Evolutionary conservation across 2,113 vertebrate genomes (phyloP).

Genomic region (Vulpes lagopus): DNA sequence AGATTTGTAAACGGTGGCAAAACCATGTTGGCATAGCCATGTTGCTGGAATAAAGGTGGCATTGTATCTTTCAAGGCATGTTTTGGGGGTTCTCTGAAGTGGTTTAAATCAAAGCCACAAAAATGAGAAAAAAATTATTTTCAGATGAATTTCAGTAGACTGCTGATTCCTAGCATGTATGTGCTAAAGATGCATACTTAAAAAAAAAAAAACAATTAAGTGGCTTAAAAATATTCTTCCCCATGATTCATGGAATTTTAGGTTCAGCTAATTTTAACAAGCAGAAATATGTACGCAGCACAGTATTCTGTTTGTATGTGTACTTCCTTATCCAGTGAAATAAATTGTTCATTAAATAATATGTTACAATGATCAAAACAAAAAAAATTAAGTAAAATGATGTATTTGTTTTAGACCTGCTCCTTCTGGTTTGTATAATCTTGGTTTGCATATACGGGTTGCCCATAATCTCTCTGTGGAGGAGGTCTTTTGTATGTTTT

Average conservation of each 20-base stretch:
- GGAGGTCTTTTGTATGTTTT: not conserved
- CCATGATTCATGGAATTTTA: constrained; percentile 29
- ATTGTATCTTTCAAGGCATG: constrained; percentile 22
- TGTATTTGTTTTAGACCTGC: constrained; percentile 1
- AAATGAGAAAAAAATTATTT: constrained; percentile 60
- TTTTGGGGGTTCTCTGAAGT: constrained; percentile 60
- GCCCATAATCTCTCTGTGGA: not conserved
- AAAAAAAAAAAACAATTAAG: constrained; percentile 20
- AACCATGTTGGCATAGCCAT: constrained; percentile 33
- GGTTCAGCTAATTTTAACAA: constrained; percentile 50
- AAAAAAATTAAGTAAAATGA: constrained; percentile 1
- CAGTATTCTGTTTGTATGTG: not conserved
- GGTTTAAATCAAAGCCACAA: constrained; percentile 60
- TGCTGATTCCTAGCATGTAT: not conserved
- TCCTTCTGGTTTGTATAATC: constrained; percentile 9
- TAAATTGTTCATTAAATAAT: not conserved
- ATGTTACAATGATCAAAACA: constrained; percentile 8
- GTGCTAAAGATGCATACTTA: constrained; percentile 36
- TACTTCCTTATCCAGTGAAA: constrained; percentile 41
- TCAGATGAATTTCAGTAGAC: constrained; percentile 56
- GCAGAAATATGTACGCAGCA: not conserved
- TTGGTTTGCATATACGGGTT: not conserved
- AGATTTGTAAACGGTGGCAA: constrained; percentile 48
- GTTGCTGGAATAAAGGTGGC: constrained; percentile 14
- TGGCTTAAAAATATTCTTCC: constrained; percentile 58